Evolutionary conservation across 1,140 invertebrate species (phyloP), one percentile per base, ranked within the genome.

Genomic region (Ptiloglossa arizonensis): DNA sequence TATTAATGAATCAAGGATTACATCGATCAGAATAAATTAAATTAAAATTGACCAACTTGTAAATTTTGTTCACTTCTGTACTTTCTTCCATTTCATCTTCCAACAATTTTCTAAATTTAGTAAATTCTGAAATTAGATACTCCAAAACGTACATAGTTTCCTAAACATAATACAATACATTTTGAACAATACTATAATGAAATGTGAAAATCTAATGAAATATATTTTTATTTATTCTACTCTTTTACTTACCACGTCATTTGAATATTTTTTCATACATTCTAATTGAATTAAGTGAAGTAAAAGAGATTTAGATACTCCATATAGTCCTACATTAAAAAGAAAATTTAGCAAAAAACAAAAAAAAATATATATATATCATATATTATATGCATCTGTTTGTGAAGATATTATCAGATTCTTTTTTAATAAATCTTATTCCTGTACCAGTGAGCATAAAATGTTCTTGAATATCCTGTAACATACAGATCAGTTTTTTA

Each of bases 241-340:
- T 62, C 64, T 50, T 5, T 56, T 74, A 87, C 76, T 69, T 77
- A 88, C 89, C 13, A 88, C 56, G 15, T 94, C 91, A 9, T 92
- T 77, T 0, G 92, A 86, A 78, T 90, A 89, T 38, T 93, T 92
- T 81, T 94, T 95, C 13, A 95, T 86, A 24, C 94, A 89, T 84
- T 96, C 95, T 19, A 96, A 82, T 72, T 95, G 90, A 19, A 96
- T 93, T 3, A 94, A 91, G 27, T 94, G 90, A 5, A 94, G 90
- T 0, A 96, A 83, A 9, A 95, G 90, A 11, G 94, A 91, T 72
- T 95, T 93, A 29, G 88, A 90, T 0, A 94, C 94, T 0, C 94
- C 94, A 85, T 94, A 96, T 24, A 94, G 81, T n/a, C 92, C 92
- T 87, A 67, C 32, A 78, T 86, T 48, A 80, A 69, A 54, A 82